These are phyloP conservation scores for Recurvirostra avosetta DNA, from an alignment of 2,113 vertebrate genomes.

Conservation along the genomic window DNA sequence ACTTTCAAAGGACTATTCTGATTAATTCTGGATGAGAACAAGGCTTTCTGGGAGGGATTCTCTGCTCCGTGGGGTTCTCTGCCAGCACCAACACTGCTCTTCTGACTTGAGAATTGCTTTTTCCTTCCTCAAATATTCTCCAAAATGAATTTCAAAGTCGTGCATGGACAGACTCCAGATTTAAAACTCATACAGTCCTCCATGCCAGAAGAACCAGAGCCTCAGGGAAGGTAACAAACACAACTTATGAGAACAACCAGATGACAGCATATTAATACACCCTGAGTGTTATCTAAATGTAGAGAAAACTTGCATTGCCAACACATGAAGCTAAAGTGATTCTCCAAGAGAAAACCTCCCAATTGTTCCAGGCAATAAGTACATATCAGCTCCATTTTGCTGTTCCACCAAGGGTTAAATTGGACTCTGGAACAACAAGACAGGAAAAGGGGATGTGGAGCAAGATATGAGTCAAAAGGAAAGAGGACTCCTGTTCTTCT, in stretches of 20 bases:
- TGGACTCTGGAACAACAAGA: background rate
- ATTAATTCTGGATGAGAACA: background rate
- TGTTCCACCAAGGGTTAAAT: background rate
- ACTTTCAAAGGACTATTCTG: background rate
- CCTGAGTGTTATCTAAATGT: background rate
- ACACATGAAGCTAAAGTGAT: background rate
- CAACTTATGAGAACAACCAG: background rate
- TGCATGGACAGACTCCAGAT: slow-evolving; percentile 47
- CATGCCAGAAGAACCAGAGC: slow-evolving; percentile 28
- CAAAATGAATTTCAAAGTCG: slow-evolving; percentile 9
- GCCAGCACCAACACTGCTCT: background rate
- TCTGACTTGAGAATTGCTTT: slow-evolving; percentile 26
- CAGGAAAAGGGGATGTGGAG: background rate
- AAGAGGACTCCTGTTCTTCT: background rate
- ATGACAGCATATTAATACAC: slow-evolving; percentile 29
- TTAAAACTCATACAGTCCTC: background rate
- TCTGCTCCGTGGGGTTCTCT: background rate
- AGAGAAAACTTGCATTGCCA: background rate
- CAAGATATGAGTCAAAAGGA: background rate
- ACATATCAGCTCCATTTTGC: background rate
- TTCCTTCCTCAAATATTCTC: background rate
- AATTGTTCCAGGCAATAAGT: background rate
- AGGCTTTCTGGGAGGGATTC: background rate
- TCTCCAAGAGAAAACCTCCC: background rate
- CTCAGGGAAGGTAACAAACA: slow-evolving; percentile 15